These are phyloP conservation scores for Lordiphosa clarofinis DNA, from an alignment of 1,140 invertebrate genomes.

Conservation along the genomic window DNA sequence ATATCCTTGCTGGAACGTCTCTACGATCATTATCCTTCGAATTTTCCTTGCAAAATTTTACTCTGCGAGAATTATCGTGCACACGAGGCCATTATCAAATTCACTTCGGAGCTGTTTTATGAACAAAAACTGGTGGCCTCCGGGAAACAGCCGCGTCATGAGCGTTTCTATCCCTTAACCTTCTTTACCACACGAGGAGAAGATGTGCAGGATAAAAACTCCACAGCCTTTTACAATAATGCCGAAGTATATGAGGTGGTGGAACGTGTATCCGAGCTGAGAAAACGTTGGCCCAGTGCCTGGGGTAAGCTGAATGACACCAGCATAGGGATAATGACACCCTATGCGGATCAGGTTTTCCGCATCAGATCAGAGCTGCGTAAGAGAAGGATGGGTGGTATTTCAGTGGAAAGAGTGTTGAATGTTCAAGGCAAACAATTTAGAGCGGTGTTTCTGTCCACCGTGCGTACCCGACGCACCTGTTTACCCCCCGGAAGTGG, in stretches of 20 bases:
- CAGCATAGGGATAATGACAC: slow-evolving; percentile 91
- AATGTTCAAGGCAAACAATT: slow-evolving; percentile 96
- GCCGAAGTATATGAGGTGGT: slow-evolving; percentile 91
- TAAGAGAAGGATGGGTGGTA: slow-evolving; percentile 86
- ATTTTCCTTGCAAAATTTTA: slow-evolving; percentile 89
- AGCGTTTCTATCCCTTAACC: slow-evolving; percentile 87
- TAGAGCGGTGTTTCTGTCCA: slow-evolving; percentile 90
- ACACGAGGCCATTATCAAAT: slow-evolving; percentile 89
- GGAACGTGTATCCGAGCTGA: slow-evolving; percentile 85
- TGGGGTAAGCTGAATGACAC: slow-evolving; percentile 89
- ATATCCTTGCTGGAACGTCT: slow-evolving; percentile 90
- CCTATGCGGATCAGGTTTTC: slow-evolving; percentile 90
- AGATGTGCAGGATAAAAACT: slow-evolving; percentile 89
- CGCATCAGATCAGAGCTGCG: slow-evolving; percentile 89
- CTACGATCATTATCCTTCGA: slow-evolving; percentile 88
- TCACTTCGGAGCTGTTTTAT: slow-evolving; percentile 92
- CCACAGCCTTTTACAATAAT: slow-evolving; percentile 92
- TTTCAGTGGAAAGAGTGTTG: slow-evolving; percentile 91
- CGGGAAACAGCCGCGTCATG: slow-evolving; percentile 85
- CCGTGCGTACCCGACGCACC: slow-evolving; percentile 88
- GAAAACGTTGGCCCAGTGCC: slow-evolving; percentile 85
- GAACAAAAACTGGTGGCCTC: slow-evolving; percentile 88
- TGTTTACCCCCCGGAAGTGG: slow-evolving; percentile 81
- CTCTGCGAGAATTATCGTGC: slow-evolving; percentile 93
- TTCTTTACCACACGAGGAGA: slow-evolving; percentile 91